Evolutionary conservation across 2,113 vertebrate genomes (phyloP).

Genomic region (Otis tarda): DNA sequence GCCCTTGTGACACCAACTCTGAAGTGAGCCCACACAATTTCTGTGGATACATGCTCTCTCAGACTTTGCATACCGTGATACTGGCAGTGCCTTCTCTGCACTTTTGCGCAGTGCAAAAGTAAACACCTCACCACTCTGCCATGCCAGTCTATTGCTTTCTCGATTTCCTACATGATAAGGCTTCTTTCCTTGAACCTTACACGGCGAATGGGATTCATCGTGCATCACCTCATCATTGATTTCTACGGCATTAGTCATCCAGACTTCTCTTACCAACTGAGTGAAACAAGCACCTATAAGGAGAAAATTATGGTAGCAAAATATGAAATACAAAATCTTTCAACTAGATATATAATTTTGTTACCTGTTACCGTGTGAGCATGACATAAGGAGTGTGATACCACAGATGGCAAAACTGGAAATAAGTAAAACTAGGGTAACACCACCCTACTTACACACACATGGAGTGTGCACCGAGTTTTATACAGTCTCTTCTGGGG

Average conservation of each 20-base stretch:
- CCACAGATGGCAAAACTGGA: background rate
- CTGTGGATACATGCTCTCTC: background rate
- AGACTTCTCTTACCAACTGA: background rate
- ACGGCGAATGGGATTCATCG: background rate
- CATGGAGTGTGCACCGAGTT: background rate
- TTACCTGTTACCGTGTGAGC: background rate
- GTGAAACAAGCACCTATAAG: background rate
- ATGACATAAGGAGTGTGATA: background rate
- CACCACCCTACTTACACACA: background rate
- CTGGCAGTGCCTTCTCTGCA: background rate
- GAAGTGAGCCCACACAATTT: background rate
- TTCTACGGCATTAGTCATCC: background rate
- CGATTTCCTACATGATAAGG: background rate
- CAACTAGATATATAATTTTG: background rate
- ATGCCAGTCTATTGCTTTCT: background rate
- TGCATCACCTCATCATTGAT: background rate
- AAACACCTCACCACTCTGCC: background rate
- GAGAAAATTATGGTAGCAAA: background rate
- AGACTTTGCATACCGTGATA: fast-evolving
- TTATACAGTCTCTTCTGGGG: background rate
- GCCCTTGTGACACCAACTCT: background rate
- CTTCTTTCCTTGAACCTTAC: background rate
- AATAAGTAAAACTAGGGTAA: background rate
- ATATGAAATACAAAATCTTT: background rate
- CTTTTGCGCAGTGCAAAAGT: background rate